Evolutionary conservation across 2,888 invertebrate genomes (phyloP).

Genomic region (Patella pellucida): DNA sequence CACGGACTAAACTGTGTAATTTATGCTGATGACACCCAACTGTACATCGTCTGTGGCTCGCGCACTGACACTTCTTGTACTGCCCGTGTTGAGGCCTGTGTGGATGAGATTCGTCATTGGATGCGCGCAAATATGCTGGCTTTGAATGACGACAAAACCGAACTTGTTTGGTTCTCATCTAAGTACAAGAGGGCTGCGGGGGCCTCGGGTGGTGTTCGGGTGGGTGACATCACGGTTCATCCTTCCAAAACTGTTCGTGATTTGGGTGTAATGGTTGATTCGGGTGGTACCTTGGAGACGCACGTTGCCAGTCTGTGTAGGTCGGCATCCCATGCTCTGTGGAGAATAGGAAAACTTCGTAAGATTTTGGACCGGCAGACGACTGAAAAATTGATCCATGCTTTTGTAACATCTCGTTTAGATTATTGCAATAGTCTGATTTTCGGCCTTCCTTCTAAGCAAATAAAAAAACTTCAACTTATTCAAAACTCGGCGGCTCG

Average conservation of each 20-base stretch:
- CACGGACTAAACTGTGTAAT: background rate
- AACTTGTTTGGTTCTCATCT: background rate
- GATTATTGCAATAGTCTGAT: background rate
- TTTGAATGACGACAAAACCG: slow-evolving; percentile 2
- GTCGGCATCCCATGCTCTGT: no score
- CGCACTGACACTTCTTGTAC: background rate
- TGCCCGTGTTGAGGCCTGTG: background rate
- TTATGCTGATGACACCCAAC: slow-evolving; percentile 6
- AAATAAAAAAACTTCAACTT: background rate
- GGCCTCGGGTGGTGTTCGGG: no score
- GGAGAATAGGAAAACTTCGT: background rate
- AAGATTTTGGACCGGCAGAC: background rate
- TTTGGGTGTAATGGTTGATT: background rate
- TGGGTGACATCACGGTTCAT: no score
- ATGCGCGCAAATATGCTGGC: background rate
- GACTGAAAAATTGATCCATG: background rate
- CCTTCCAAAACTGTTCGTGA: background rate
- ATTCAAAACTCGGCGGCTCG: background rate
- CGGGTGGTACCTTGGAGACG: background rate
- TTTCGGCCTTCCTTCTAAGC: background rate
- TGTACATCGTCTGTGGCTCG: background rate
- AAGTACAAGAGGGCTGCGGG: background rate
- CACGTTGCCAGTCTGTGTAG: background rate
- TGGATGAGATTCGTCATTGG: slow-evolving; percentile 6
- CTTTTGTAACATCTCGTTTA: background rate